A percentile compares a stretch with the other conserved stretches of the same genome.
These are phyloP conservation scores for Acromyrmex echinatior DNA, from an alignment of 1,140 invertebrate species.

Conservation along the genomic window DNA sequence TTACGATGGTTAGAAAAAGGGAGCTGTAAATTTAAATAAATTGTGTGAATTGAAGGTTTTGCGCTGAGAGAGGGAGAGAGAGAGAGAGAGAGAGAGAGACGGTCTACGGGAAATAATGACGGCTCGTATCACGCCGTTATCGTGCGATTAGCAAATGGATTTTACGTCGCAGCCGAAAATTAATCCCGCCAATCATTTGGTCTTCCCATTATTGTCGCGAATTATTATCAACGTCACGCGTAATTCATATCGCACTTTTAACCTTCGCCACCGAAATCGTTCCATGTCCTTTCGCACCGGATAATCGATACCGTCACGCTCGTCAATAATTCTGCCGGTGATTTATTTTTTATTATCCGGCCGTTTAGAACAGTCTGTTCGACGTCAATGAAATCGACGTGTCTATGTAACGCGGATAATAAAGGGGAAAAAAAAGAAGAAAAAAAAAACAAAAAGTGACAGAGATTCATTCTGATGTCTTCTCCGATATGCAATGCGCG, in stretches of 20 bases:
- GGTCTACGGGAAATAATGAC: constrained; percentile 11
- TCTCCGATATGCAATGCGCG: background rate
- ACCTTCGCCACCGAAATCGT: constrained; percentile 44
- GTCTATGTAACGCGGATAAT: background rate
- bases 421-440: background rate
- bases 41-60: constrained; percentile 21
- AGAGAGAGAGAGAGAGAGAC: too few relatives aligned
- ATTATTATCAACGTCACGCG: constrained; percentile 41
- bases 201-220: constrained; percentile 18
- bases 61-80: background rate
- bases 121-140: background rate
- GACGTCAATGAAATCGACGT: constrained; percentile 50
- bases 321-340: constrained; percentile 49
- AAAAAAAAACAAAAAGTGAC: constrained; percentile 1
- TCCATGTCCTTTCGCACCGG: constrained; percentile 28
- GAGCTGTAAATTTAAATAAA: constrained; percentile 53
- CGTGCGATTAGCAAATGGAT: constrained; percentile 29
- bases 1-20: constrained; percentile 23
- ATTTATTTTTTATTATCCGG: constrained; percentile 53
- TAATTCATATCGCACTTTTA: constrained; percentile 41
- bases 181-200: constrained; percentile 44
- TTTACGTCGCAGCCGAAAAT: constrained; percentile 36
- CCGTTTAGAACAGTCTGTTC: constrained; percentile 43
- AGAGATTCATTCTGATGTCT: constrained; percentile 7
- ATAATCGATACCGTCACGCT: constrained; percentile 49